Conservation (phyloP, 2,113 vertebrate species). For the Rousettus leschenaultii region DNA sequence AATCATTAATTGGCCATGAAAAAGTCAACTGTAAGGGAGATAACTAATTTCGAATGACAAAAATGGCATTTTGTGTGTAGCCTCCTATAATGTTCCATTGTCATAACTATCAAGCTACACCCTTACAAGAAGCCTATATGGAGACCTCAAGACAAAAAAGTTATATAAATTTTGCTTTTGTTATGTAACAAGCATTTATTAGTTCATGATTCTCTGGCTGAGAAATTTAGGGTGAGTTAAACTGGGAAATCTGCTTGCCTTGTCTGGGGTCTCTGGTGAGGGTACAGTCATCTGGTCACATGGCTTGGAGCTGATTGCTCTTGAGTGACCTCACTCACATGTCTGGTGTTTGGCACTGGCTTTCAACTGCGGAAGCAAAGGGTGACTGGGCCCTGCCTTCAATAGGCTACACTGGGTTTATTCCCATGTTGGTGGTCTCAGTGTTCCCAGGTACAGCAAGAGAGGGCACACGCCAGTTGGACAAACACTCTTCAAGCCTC, state of each 20-base stretch:
- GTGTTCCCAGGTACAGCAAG: neutral
- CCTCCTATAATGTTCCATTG: neutral
- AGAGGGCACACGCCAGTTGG: neutral
- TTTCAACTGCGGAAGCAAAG: neutral
- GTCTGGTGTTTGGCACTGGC: neutral
- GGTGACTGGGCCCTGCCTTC: neutral
- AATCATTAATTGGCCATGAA: slow-evolving; percentile 34
- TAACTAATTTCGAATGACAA: slow-evolving; percentile 37
- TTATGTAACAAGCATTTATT: neutral
- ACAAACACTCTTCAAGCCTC: neutral
- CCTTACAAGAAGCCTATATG: neutral
- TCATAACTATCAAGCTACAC: neutral
- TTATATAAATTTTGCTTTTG: neutral
- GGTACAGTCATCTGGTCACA: neutral
- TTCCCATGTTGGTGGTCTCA: neutral
- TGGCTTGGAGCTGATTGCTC: neutral
- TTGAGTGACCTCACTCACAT: neutral
- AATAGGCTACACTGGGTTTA: neutral
- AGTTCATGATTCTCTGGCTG: neutral
- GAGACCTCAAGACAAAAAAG: slow-evolving; percentile 14
- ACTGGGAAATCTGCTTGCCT: neutral
- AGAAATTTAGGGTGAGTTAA: neutral
- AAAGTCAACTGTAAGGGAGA: slow-evolving; percentile 35
- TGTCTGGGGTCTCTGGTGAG: neutral
- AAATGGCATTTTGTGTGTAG: neutral